A percentile compares a stretch with the other conserved stretches of the same genome.
Conservation (phyloP, 1,140 invertebrate species). For the Lordiphosa collinella region DNA sequence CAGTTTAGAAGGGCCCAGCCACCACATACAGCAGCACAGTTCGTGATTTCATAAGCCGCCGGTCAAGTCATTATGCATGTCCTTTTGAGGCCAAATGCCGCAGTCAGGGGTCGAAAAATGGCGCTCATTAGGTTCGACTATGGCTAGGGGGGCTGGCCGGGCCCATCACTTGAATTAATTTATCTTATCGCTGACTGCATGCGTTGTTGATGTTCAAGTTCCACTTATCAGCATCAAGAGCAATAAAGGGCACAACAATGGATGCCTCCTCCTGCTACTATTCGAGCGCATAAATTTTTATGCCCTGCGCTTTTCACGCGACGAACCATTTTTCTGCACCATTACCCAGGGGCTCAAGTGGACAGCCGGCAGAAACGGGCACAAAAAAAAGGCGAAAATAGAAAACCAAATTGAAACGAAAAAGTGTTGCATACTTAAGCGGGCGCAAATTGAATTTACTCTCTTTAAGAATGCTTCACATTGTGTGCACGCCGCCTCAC, state of each 20-base stretch:
- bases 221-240: conserved; percentile 63
- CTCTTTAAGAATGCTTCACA: conserved; percentile 35
- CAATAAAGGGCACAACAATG: conserved; percentile 36
- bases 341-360: conserved; percentile 46
- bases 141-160: conserved; percentile 7
- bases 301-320: conserved; percentile 62
- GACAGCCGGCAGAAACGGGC: not conserved
- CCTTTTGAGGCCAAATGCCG: conserved; percentile 26
- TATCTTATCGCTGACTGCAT: conserved; percentile 64
- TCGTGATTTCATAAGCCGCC: conserved; percentile 62
- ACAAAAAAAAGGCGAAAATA: conserved; percentile 6
- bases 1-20: conserved; percentile 3
- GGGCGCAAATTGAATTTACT: conserved; percentile 54
- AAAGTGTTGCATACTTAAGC: conserved; percentile 61
- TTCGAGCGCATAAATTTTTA: conserved; percentile 61
- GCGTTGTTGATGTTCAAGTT: conserved; percentile 69
- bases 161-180: conserved; percentile 66
- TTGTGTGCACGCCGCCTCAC: conserved; percentile 3
- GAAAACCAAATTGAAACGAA: conserved; percentile 7
- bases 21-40: conserved; percentile 24
- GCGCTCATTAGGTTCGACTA: conserved; percentile 47
- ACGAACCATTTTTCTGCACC: conserved; percentile 50
- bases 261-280: conserved; percentile 28
- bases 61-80: conserved; percentile 67
- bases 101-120: conserved; percentile 41